A percentile compares a stretch with the other conserved stretches of the same genome.
Evolutionary conservation across 2,797 vertebrate genomes (phyloP).

Genomic region (Spheniscus humboldti): DNA sequence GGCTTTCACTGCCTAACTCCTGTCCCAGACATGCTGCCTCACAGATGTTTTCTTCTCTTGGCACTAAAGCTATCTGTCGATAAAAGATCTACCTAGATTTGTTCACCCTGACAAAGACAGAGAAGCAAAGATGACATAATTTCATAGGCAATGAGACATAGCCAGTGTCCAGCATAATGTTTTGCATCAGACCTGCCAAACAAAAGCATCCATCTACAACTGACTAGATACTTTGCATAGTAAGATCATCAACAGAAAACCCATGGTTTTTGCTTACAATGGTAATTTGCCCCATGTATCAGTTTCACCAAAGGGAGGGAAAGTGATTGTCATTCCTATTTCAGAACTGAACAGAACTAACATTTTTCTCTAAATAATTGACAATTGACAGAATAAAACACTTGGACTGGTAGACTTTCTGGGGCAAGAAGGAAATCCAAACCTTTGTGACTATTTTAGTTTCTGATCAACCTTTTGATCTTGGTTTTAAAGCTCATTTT

Average conservation of each 20-base stretch:
- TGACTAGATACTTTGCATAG: not conserved
- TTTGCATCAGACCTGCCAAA: not conserved
- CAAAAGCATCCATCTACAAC: not conserved
- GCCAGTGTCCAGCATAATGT: not conserved
- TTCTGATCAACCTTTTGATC: not conserved
- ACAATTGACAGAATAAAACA: not conserved
- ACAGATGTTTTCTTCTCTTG: too few species aligned
- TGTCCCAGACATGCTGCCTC: too few species aligned
- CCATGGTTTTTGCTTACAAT: not conserved
- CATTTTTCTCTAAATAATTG: not conserved
- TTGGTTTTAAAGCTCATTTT: not conserved
- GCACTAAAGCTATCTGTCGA: too few species aligned
- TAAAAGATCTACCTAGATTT: too few species aligned
- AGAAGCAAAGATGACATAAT: not conserved
- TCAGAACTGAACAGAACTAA: not conserved
- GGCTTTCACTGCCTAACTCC: too few species aligned
- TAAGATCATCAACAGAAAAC: not conserved
- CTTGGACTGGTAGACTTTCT: not conserved
- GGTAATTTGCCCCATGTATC: not conserved
- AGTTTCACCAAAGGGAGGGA: not conserved
- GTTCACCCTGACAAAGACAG: not conserved
- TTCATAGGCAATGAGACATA: not conserved
- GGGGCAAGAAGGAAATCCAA: not conserved
- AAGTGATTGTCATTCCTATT: not conserved
- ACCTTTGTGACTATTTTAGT: not conserved